phyloP scores from a whole-genome alignment of 2,113 vertebrate species.

The Bettongia penicillata region DNA sequence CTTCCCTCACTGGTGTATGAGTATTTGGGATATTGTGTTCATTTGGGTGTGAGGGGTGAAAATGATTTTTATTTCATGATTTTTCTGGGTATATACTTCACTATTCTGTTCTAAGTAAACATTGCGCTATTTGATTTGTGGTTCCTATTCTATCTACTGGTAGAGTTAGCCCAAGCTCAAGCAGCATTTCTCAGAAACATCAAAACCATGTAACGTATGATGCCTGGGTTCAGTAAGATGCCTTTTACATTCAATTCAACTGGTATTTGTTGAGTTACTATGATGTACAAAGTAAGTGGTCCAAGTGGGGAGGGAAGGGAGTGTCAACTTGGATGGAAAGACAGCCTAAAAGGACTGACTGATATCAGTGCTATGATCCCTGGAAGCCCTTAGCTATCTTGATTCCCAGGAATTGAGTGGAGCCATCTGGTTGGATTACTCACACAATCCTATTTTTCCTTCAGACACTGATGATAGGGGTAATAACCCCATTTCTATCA shows the following conservation, averaged over 20 bases:
- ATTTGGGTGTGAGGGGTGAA: background rate
- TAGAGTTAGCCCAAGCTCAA: background rate
- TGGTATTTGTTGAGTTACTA: background rate
- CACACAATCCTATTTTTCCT: background rate
- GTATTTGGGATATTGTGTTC: background rate
- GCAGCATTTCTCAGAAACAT: background rate
- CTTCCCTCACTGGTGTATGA: background rate
- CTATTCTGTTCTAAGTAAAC: background rate
- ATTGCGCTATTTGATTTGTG: background rate
- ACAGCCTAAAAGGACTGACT: background rate
- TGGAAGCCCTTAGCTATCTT: background rate
- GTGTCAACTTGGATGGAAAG: background rate
- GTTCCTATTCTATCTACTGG: background rate
- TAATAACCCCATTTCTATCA: background rate
- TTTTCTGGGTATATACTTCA: background rate
- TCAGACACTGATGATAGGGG: background rate
- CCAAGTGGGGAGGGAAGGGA: background rate
- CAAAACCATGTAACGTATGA: background rate
- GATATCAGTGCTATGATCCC: background rate
- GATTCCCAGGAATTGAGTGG: background rate
- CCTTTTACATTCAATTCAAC: background rate
- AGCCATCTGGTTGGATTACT: background rate
- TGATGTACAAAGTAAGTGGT: background rate
- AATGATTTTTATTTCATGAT: background rate
- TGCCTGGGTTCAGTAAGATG: background rate